phyloP scores from a whole-genome alignment of 2,113 vertebrate species.

The Nothobranchius furzeri region DNA sequence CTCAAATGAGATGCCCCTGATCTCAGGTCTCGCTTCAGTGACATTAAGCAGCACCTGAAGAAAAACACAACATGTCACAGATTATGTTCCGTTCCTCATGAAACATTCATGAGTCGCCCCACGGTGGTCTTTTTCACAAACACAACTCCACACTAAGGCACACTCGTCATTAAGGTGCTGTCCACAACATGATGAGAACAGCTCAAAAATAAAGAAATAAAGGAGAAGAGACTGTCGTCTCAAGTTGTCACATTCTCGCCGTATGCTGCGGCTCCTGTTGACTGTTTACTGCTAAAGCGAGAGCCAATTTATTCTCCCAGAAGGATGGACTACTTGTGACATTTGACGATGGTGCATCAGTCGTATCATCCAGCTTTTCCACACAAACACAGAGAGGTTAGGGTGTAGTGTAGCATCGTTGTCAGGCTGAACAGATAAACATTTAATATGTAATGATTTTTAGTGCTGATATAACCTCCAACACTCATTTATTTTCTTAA shows the following conservation, averaged over 20 bases:
- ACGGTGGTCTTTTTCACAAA: constrained; percentile 36
- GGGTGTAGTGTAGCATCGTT: constrained; percentile 18
- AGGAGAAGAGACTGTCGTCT: constrained; percentile 53
- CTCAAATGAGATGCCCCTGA: constrained; percentile 21
- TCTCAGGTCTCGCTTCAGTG: constrained; percentile 29
- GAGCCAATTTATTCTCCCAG: constrained; percentile 73
- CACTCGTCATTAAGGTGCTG: constrained; percentile 69
- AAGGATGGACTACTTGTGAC: constrained; percentile 73
- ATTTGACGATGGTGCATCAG: constrained; percentile 66
- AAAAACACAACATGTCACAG: constrained; percentile 45
- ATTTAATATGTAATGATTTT: constrained; percentile 36
- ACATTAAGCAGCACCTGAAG: constrained; percentile 32
- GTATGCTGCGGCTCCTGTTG: constrained; percentile 66
- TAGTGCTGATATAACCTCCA: constrained; percentile 21
- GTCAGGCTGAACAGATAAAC: constrained; percentile 40
- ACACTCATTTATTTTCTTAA: not conserved
- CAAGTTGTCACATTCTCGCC: constrained; percentile 54
- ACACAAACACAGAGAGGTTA: constrained; percentile 14
- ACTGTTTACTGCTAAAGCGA: constrained; percentile 55
- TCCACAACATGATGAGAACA: constrained; percentile 57
- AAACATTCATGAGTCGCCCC: constrained; percentile 50
- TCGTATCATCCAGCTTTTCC: constrained; percentile 67
- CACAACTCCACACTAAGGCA: constrained; percentile 42
- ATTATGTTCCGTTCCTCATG: constrained; percentile 39
- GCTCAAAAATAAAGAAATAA: constrained; percentile 48